Percentiles rank a stretch among this genome's conserved stretches.
These are phyloP conservation scores for Hermaeophaga mercurialis DNA, from an alignment of 2,888 invertebrate genomes.

Conservation along the genomic window DNA sequence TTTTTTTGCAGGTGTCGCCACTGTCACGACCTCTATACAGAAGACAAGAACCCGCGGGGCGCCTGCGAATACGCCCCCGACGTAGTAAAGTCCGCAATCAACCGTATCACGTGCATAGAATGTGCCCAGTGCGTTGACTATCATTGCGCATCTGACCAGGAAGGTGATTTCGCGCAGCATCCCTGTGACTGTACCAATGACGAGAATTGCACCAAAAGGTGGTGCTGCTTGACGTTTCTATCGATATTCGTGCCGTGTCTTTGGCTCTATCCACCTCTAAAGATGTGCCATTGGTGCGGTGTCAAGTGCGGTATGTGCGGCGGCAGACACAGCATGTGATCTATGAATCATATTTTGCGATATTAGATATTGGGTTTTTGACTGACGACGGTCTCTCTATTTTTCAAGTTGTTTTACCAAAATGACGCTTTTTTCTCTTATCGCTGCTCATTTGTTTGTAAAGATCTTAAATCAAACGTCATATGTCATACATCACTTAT, in stretches of 20 bases:
- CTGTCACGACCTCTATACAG: slow-evolving; percentile 81
- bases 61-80: slow-evolving; percentile 88
- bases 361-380: slow-evolving; percentile 44
- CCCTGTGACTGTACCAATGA: slow-evolving; percentile 81
- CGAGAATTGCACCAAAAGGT: slow-evolving; percentile 78
- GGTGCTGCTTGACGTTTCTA: slow-evolving; percentile 84
- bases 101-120: slow-evolving; percentile 75
- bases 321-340: slow-evolving; percentile 70
- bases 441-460: no score
- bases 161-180: slow-evolving; percentile 83
- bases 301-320: slow-evolving; percentile 82
- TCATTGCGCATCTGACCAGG: slow-evolving; percentile 91
- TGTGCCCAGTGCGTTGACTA: slow-evolving; percentile 91
- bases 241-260: slow-evolving; percentile 90
- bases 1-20: slow-evolving; percentile 62
- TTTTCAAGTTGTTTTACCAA: neutral
- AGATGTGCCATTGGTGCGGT: slow-evolving; percentile 81
- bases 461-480: no score
- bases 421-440: neutral
- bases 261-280: slow-evolving; percentile 90
- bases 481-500: no score
- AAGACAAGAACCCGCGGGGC: slow-evolving; percentile 85
- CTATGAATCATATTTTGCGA: slow-evolving; percentile 48
- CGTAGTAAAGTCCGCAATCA: slow-evolving; percentile 77
- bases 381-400: slow-evolving; percentile 8